These are phyloP conservation scores for Perodicticus potto DNA, from an alignment of 2,797 vertebrate genomes.

Conservation along the genomic window DNA sequence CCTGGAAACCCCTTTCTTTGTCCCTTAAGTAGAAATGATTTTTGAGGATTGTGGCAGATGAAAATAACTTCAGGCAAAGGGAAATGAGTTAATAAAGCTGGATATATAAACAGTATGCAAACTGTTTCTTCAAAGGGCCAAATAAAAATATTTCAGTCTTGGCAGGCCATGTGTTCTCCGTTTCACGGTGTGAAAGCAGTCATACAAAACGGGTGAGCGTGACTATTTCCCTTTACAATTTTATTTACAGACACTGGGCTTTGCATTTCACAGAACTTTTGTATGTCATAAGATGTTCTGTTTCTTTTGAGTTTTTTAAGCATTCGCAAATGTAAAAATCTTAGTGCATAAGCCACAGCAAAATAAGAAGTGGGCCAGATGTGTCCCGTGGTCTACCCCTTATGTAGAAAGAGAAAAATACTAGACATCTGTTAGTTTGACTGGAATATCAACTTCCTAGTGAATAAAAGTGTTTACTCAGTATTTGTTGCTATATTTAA, in stretches of 20 bases:
- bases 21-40: background rate
- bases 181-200: background rate
- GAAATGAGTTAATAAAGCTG: background rate
- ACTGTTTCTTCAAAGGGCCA: background rate
- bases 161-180: background rate
- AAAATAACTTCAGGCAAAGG: background rate
- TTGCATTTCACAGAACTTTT: background rate
- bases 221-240: background rate
- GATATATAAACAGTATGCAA: background rate
- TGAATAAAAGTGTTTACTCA: background rate
- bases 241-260: background rate
- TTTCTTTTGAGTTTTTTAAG: background rate
- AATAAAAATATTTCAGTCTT: conserved; percentile 3
- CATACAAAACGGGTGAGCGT: background rate
- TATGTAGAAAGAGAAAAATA: background rate
- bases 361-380: background rate
- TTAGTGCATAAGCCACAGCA: background rate
- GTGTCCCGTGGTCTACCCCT: background rate
- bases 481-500: background rate
- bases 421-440: background rate
- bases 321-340: background rate
- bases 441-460: background rate
- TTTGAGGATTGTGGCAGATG: background rate
- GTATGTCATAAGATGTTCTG: background rate
- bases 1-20: no score